Evolutionary conservation across 2,113 vertebrate genomes (phyloP).

Genomic region (Coregonus clupeaformis): DNA sequence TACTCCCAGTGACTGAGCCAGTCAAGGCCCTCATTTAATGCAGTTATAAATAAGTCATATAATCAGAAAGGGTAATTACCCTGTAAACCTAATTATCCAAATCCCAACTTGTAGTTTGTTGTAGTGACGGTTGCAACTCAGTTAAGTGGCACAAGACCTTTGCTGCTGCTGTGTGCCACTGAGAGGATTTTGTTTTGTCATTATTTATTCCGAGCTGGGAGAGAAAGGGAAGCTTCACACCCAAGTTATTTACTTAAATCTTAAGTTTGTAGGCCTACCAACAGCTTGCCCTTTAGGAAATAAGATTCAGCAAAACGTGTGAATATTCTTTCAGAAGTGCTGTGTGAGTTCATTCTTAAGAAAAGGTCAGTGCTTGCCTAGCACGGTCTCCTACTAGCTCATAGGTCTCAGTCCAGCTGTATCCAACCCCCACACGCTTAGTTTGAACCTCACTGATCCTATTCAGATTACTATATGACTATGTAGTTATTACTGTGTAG

Average conservation of each 20-base stretch:
- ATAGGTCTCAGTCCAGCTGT: not conserved
- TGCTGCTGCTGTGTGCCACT: not conserved
- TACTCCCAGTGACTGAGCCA: not conserved
- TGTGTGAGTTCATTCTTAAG: not conserved
- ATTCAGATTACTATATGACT: no score
- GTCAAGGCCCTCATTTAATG: conserved; percentile 60
- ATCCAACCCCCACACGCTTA: not conserved
- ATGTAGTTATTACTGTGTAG: no score
- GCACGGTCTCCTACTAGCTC: not conserved
- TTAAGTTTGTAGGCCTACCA: not conserved
- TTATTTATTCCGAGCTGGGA: conserved; percentile 25
- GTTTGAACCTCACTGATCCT: no score
- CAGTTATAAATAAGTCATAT: conserved; percentile 70
- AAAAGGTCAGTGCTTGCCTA: not conserved
- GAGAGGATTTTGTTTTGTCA: conserved; percentile 30
- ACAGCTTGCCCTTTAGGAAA: not conserved
- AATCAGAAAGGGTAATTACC: conserved; percentile 50
- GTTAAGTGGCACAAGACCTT: conserved; percentile 7
- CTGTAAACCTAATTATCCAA: conserved; percentile 61
- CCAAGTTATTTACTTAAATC: not conserved
- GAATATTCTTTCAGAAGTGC: not conserved
- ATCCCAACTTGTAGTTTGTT: conserved; percentile 64
- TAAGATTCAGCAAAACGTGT: not conserved
- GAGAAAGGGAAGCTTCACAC: conserved; percentile 4
- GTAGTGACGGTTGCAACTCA: conserved; percentile 57